These are phyloP conservation scores for Bedellia somnulentella DNA, from an alignment of 2,888 invertebrate species.

Conservation along the genomic window DNA sequence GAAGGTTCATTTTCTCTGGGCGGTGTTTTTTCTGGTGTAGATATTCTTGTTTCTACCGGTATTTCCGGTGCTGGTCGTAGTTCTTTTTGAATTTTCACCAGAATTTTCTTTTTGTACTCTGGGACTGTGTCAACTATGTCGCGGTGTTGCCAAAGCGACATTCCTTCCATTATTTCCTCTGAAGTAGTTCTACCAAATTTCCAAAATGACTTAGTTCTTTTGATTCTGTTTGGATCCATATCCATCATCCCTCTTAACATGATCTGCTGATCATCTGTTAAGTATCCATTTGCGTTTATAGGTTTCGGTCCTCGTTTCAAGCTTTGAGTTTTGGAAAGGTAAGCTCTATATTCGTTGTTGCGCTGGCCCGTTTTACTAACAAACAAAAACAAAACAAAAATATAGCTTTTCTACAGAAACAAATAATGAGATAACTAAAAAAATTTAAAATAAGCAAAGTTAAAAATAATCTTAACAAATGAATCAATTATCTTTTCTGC, in stretches of 20 bases:
- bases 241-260: slow-evolving; percentile 51
- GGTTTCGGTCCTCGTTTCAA: slow-evolving; percentile 39
- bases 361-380: slow-evolving; percentile 47
- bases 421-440: slow-evolving; percentile 16
- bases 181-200: slow-evolving; percentile 74
- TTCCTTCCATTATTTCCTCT: slow-evolving; percentile 79
- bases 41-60: slow-evolving; percentile 28
- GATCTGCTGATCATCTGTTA: slow-evolving; percentile 59
- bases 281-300: slow-evolving; percentile 41
- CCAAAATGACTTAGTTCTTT: slow-evolving; percentile 86
- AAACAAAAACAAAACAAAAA: slow-evolving; percentile 22
- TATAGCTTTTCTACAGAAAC: slow-evolving; percentile 11
- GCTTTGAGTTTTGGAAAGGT: slow-evolving; percentile 51
- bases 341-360: slow-evolving; percentile 34
- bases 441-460: slow-evolving; percentile 16
- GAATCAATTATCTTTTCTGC: too few relatives aligned
- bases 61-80: slow-evolving; percentile 41
- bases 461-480: slow-evolving; percentile 10
- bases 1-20: slow-evolving; percentile 24
- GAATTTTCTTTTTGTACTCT: slow-evolving; percentile 52
- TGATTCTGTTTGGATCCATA: slow-evolving; percentile 67
- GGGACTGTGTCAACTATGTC: slow-evolving; percentile 75
- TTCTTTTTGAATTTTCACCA: slow-evolving; percentile 46
- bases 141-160: slow-evolving; percentile 85
- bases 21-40: slow-evolving; percentile 19